phyloP scores from a whole-genome alignment of 2,797 vertebrate genomes.

The Aselliscus stoliczkanus region DNA sequence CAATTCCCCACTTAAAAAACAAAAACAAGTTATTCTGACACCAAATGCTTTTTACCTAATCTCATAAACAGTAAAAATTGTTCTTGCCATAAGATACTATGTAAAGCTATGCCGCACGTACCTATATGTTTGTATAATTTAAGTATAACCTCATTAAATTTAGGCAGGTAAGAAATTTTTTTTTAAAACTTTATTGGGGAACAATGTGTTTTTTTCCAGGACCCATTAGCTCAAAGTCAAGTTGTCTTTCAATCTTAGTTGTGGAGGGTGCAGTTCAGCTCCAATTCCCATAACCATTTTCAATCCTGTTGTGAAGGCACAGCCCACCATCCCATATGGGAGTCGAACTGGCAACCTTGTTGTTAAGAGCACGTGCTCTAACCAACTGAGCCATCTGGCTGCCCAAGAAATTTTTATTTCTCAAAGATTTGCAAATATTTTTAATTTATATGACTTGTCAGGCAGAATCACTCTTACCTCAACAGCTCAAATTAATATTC shows the following conservation, averaged over 20 bases:
- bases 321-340: no score
- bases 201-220: no score
- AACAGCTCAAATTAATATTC: neutral
- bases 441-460: neutral
- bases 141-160: conserved; percentile 2
- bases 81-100: neutral
- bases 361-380: no score
- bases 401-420: neutral
- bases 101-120: neutral
- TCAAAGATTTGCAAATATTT: conserved; percentile 30
- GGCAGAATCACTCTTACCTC: neutral
- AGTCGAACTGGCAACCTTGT: no score
- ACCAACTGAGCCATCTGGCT: no score
- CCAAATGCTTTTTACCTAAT: conserved; percentile 17
- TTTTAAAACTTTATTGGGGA: no score
- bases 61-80: neutral
- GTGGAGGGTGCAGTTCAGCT: no score
- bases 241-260: no score
- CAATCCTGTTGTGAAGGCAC: no score
- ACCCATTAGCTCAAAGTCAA: no score
- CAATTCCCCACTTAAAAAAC: neutral
- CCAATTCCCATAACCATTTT: no score
- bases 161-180: neutral
- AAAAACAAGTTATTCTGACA: conserved; percentile 15
- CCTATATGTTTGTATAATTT: neutral